These are phyloP conservation scores for Taenioides sp. DNA, from an alignment of 2,797 vertebrate species.

Conservation along the genomic window DNA sequence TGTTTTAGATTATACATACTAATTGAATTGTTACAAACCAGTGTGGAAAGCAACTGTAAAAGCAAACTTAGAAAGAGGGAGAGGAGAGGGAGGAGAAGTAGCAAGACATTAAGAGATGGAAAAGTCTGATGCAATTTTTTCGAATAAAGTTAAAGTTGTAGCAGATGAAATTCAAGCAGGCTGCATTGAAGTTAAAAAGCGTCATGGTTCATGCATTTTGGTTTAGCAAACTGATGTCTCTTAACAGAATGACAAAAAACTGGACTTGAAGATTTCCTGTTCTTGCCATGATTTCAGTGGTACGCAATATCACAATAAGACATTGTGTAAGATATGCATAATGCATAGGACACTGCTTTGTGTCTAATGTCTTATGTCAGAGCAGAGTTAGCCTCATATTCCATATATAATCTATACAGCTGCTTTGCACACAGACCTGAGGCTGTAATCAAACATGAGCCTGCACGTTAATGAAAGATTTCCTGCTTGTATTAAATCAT, in stretches of 20 bases:
- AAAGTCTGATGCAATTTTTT: not conserved
- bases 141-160: not conserved
- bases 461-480: slow-evolving; percentile 52
- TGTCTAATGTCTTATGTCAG: not conserved
- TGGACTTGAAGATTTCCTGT: not conserved
- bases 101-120: not conserved
- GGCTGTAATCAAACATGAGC: slow-evolving; percentile 43
- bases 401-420: not conserved
- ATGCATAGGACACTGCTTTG: not conserved
- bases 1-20: no score
- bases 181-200: not conserved
- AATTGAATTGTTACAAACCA: no score
- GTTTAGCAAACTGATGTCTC: no score
- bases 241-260: no score
- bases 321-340: not conserved
- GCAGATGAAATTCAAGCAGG: not conserved
- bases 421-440: slow-evolving; percentile 3
- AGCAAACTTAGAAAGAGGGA: no score
- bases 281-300: not conserved
- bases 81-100: no score
- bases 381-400: not conserved
- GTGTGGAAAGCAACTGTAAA: no score
- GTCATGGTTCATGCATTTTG: not conserved
- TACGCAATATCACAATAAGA: not conserved
- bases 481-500: slow-evolving; percentile 49